Evolutionary conservation across 2,888 invertebrate genomes (phyloP).

Genomic region (Machimus atricapillus): DNA sequence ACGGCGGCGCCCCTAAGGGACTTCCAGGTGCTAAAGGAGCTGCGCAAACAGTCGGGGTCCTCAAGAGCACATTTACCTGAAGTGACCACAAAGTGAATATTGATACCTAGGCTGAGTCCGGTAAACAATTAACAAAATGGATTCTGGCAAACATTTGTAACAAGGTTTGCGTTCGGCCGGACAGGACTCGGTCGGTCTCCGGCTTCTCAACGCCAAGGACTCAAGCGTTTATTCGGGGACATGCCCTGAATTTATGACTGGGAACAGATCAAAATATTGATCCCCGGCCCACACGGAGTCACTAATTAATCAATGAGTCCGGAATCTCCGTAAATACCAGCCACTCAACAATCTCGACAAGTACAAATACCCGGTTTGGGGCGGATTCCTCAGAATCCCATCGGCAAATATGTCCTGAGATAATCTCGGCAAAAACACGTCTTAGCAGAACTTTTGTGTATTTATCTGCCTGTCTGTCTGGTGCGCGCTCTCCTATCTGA

Average conservation of each 20-base stretch:
- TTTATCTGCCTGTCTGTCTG: constrained; percentile 38
- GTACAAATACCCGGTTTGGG: not conserved
- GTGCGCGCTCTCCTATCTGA: constrained; percentile 20
- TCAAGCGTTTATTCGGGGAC: not conserved
- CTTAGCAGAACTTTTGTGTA: constrained; percentile 34
- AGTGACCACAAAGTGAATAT: constrained; percentile 43
- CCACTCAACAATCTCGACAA: not conserved
- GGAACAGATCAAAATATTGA: constrained; percentile 39
- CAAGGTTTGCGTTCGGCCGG: not conserved
- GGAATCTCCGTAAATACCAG: constrained; percentile 5
- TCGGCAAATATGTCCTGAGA: constrained; percentile 41
- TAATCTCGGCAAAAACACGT: constrained; percentile 43
- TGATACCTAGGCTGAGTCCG: constrained; percentile 39
- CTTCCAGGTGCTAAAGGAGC: not conserved
- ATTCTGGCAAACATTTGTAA: constrained; percentile 41
- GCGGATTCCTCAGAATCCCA: constrained; percentile 21
- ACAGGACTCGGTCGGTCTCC: not conserved
- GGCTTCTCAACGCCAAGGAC: not conserved
- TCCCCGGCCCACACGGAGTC: constrained; percentile 7
- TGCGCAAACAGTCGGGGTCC: not conserved
- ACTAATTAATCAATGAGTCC: constrained; percentile 36
- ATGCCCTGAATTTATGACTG: constrained; percentile 38
- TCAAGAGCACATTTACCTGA: constrained; percentile 10
- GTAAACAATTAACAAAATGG: constrained; percentile 42
- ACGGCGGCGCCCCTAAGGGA: not conserved